Percentiles rank a stretch among this genome's conserved stretches.
These are phyloP conservation scores for Cyphomyrus plagiostoma DNA, from an alignment of 2,113 vertebrate genomes.

Conservation along the genomic window DNA sequence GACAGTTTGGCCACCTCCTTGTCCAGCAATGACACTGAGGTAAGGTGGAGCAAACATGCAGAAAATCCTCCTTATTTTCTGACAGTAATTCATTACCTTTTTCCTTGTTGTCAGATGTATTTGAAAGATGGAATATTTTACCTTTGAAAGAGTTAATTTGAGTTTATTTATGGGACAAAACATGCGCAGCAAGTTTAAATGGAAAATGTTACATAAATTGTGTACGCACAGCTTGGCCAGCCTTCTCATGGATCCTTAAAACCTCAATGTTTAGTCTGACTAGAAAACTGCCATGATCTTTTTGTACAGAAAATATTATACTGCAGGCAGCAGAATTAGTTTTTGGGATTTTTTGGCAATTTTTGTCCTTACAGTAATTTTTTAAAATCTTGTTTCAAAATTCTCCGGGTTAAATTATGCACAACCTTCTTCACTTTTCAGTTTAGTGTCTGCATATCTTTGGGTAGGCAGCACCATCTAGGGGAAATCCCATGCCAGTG, in stretches of 20 bases:
- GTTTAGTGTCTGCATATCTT: not conserved
- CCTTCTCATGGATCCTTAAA: not conserved
- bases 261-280: not conserved
- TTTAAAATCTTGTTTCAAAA: not conserved
- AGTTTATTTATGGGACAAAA: not conserved
- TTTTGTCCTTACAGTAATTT: not conserved
- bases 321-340: not conserved
- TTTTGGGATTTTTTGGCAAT: not conserved
- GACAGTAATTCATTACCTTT: not conserved
- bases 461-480: not conserved
- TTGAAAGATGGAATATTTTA: not conserved
- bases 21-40: constrained; percentile 59
- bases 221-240: not conserved
- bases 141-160: not conserved
- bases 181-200: not conserved
- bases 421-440: not conserved
- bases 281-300: not conserved
- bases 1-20: constrained; percentile 49
- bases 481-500: not conserved
- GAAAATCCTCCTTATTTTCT: not conserved
- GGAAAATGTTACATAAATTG: not conserved
- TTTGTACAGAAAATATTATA: not conserved
- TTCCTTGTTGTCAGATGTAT: not conserved
- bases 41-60: constrained; percentile 44
- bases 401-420: not conserved